phyloP scores from a whole-genome alignment of 1,140 invertebrate genomes.

The Aricia agestis region DNA sequence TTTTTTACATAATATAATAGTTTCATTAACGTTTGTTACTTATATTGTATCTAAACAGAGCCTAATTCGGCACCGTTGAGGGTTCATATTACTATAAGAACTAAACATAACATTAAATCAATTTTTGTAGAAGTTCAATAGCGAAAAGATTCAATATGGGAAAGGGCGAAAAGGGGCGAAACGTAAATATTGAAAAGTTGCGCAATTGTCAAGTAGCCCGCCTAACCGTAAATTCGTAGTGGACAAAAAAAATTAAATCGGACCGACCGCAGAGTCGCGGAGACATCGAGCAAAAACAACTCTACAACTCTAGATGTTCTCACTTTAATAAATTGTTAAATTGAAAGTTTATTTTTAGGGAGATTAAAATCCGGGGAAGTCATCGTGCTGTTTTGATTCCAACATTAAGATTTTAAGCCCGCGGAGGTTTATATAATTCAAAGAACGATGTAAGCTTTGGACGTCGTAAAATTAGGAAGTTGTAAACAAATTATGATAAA shows the following conservation, averaged over 20 bases:
- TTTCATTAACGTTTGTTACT: too few relatives aligned
- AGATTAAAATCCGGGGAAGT: neutral
- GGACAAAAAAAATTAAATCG: slow-evolving; percentile 70
- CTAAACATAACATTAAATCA: neutral
- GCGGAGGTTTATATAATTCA: neutral
- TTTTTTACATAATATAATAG: too few relatives aligned
- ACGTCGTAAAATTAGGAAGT: neutral
- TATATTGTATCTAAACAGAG: too few relatives aligned
- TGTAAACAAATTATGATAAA: neutral
- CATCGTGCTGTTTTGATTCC: neutral
- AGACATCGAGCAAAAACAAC: slow-evolving; percentile 52
- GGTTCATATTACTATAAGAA: neutral
- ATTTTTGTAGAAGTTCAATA: slow-evolving; percentile 37
- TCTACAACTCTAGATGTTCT: slow-evolving; percentile 30
- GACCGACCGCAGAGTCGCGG: slow-evolving; percentile 43
- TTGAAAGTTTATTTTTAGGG: slow-evolving; percentile 22
- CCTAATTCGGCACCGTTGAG: too few relatives aligned
- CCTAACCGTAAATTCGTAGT: slow-evolving; percentile 70
- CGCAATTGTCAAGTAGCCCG: slow-evolving; percentile 68
- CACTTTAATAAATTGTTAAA: slow-evolving; percentile 35
- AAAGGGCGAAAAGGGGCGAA: slow-evolving; percentile 43
- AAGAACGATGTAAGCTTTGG: neutral
- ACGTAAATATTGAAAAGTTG: slow-evolving; percentile 71
- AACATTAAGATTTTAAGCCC: neutral
- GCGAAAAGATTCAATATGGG: slow-evolving; percentile 64